These are phyloP conservation scores for Gadus macrocephalus DNA, from an alignment of 2,113 vertebrate species.

Conservation along the genomic window DNA sequence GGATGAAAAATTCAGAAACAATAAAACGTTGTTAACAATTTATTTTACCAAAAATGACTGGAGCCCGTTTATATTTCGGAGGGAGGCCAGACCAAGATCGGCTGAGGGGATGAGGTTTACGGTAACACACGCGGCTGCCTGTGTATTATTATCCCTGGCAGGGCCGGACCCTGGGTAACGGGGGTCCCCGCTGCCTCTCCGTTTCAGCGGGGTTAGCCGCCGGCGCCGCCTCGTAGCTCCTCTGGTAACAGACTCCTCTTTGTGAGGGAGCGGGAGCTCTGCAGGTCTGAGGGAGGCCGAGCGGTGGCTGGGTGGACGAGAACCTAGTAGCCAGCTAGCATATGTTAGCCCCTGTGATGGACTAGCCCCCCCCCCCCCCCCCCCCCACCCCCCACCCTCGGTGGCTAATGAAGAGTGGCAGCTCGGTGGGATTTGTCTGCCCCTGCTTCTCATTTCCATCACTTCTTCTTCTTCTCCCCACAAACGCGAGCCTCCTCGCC, in stretches of 20 bases:
- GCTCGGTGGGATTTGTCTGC: conserved; percentile 67
- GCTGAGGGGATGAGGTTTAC: not conserved
- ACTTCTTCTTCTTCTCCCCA: conserved; percentile 63
- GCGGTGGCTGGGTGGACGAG: conserved; percentile 36
- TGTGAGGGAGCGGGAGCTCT: conserved; percentile 47
- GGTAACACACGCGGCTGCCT: not conserved
- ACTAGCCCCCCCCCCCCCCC: conserved; percentile 40
- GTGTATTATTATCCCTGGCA: not conserved
- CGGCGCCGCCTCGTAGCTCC: conserved; percentile 49
- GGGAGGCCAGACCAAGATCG: conserved; percentile 8
- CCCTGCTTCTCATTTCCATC: conserved; percentile 64
- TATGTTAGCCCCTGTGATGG: conserved; percentile 61
- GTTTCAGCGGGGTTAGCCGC: conserved; percentile 58
- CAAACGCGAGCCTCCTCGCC: conserved; percentile 51
- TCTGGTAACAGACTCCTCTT: conserved; percentile 64
- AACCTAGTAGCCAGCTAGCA: conserved; percentile 59
- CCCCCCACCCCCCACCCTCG: conserved; percentile 48
- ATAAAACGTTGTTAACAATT: not conserved
- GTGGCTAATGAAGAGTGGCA: conserved; percentile 75
- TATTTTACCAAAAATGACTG: not conserved
- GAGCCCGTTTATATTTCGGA: conserved; percentile 5
- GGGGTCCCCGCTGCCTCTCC: conserved; percentile 15
- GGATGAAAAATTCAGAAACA: not conserved
- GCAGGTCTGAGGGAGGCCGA: conserved; percentile 23
- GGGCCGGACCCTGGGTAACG: not conserved